Percentiles rank a stretch among this genome's conserved stretches.
phyloP scores from a whole-genome alignment of 2,113 vertebrate species.

The Brevimyrus niger region DNA sequence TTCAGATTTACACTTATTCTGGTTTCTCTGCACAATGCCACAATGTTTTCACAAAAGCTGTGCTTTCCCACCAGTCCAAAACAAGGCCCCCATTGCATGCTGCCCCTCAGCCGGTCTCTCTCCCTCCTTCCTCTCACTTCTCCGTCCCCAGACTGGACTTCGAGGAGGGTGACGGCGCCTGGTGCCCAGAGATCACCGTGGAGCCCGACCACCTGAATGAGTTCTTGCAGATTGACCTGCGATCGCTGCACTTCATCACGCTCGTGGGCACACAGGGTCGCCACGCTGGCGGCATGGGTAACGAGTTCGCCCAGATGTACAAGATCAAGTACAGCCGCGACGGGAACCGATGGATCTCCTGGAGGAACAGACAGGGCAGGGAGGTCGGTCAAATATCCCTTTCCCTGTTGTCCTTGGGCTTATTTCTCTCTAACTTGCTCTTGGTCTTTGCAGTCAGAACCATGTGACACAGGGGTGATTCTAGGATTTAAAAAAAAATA shows the following conservation, averaged over 20 bases:
- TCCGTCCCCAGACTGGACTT: constrained; percentile 68
- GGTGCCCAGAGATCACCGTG: constrained; percentile 82
- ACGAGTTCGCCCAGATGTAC: constrained; percentile 93
- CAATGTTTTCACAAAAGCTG: constrained; percentile 33
- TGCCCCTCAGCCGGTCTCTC: constrained; percentile 5
- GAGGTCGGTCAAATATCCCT: constrained; percentile 53
- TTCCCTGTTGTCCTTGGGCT: neutral
- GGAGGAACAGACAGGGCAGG: constrained; percentile 82
- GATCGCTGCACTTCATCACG: constrained; percentile 85
- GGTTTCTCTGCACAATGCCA: constrained; percentile 28
- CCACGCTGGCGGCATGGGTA: constrained; percentile 85
- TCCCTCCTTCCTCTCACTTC: neutral
- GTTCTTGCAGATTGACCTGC: constrained; percentile 91
- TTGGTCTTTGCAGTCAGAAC: neutral
- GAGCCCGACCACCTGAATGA: constrained; percentile 86
- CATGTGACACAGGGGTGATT: neutral
- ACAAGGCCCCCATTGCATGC: constrained; percentile 31
- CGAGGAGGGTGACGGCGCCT: constrained; percentile 90
- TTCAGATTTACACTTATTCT: constrained; percentile 43
- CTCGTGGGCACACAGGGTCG: constrained; percentile 94
- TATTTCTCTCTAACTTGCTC: neutral
- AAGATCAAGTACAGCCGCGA: constrained; percentile 95
- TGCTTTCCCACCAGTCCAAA: constrained; percentile 36
- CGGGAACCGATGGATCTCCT: constrained; percentile 91
- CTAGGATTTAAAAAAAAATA: no score